These are phyloP conservation scores for Teleopsis dalmanni DNA, from an alignment of 1,140 invertebrate species.

Conservation along the genomic window DNA sequence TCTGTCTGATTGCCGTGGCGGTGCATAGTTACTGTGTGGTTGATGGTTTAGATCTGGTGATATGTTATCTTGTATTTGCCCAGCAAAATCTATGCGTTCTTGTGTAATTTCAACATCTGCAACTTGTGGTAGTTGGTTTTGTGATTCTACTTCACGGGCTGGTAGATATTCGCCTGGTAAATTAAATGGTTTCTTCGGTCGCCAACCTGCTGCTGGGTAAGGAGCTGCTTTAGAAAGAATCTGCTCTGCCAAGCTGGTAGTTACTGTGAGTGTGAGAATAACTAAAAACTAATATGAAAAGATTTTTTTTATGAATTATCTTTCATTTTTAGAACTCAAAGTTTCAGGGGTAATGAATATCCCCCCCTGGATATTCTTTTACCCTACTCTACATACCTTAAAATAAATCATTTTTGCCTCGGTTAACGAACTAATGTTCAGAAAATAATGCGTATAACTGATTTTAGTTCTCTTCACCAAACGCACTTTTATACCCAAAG, in stretches of 20 bases:
- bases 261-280: not conserved
- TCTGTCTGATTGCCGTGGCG: not conserved
- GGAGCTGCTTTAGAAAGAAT: constrained; percentile 16
- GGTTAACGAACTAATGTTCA: too few relatives aligned
- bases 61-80: constrained; percentile 11
- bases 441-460: too few relatives aligned
- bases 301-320: not conserved
- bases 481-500: too few relatives aligned
- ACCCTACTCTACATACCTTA: too few relatives aligned
- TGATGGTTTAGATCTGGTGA: not conserved
- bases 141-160: not conserved
- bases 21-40: constrained; percentile 6
- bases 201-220: constrained; percentile 32
- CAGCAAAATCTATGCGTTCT: constrained; percentile 23
- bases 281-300: constrained; percentile 2
- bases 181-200: constrained; percentile 27
- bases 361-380: too few relatives aligned
- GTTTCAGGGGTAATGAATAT: too few relatives aligned
- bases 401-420: too few relatives aligned
- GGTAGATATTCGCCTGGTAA: constrained; percentile 19
- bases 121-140: not conserved
- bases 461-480: too few relatives aligned
- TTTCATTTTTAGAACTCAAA: too few relatives aligned
- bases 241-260: too few relatives aligned
- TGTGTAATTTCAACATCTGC: constrained; percentile 28